Base-by-base conservation (phyloP, 1,140 invertebrate species). In the Melitaea cinxia region DNA sequence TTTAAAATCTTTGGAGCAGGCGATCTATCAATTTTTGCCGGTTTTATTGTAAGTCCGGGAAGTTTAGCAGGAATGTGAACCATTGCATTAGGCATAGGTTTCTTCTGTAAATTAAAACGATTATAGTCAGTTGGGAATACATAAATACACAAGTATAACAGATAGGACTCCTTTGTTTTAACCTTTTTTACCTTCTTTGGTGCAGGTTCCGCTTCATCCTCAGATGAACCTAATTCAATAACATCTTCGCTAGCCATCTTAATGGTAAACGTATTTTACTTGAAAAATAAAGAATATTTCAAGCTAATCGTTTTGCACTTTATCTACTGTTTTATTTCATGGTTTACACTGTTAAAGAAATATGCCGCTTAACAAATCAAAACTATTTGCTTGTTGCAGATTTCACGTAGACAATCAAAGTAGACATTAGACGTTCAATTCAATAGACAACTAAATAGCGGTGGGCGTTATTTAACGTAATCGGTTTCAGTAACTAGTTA, bases 201-300 rank as follows among this genome's bases (percentile, higher is more conserved):
- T n/a, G 72, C 75, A 42, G 85, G 85, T 60, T 81, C 79, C 15
- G 75, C 66, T 55, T 90, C 88, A 45, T 90, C 88, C 19, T 90
- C 88, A 19, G 88, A 88, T 68, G 88, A 90, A 19, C 73, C 85
- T 59, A 90, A 75, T 73, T 88, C 85, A 58, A 90, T 90, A 14
- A 90, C 80, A 77, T 87, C 88, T 59, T 82, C 73, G 63, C 65
- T 76, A 67, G 79, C 78, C 85, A 88, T 89, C 45, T 71, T 83
- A 65, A 19, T 50, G 23, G 6, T 28, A 61, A 55, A 26, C 15
- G 7, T 37, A 23, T 47, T 23, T 47, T 47, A 23, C 1, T 47
- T 21, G 23, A 23, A 47, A 19, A 15, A 17, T 49, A 59, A 26
- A 59, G 30, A 23, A 7, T 9, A 12, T 19, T 1, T 10, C 19